Conservation (phyloP, 1,140 invertebrate genomes). For the Popillia japonica region DNA sequence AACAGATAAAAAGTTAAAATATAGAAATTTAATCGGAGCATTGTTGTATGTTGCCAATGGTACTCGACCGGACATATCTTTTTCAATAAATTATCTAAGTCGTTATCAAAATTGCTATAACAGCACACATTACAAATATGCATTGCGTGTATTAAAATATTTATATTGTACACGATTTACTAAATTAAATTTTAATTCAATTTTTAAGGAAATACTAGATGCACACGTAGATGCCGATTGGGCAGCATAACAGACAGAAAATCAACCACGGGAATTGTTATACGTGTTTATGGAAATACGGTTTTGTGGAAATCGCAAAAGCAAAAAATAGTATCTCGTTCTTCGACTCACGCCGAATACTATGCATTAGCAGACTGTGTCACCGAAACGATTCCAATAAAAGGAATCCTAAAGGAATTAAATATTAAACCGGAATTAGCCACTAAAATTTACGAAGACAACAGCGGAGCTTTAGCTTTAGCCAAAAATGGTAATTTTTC, state of each 20-base stretch:
- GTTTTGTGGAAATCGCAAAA: slow-evolving; percentile 52
- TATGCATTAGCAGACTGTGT: slow-evolving; percentile 48
- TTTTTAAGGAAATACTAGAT: slow-evolving; percentile 30
- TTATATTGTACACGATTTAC: background rate
- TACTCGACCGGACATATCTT: too few relatives aligned
- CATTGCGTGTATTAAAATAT: too few relatives aligned
- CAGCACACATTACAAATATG: too few relatives aligned
- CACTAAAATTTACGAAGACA: slow-evolving; percentile 45
- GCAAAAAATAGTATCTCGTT: slow-evolving; percentile 49
- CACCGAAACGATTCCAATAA: slow-evolving; percentile 43
- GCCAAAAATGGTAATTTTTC: slow-evolving; percentile 48
- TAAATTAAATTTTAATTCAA: background rate
- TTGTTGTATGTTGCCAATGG: too few relatives aligned
- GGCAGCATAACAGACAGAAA: slow-evolving; percentile 53
- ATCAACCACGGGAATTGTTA: slow-evolving; percentile 57
- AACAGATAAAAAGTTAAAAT: too few relatives aligned
- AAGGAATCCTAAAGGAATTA: slow-evolving; percentile 42
- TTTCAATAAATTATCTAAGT: too few relatives aligned
- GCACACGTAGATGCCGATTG: slow-evolving; percentile 60
- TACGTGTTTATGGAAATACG: slow-evolving; percentile 49
- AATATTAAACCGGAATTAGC: slow-evolving; percentile 40
- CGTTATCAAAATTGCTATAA: too few relatives aligned
- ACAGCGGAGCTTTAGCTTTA: slow-evolving; percentile 46
- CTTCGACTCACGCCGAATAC: slow-evolving; percentile 52
- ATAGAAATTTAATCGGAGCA: too few relatives aligned